These are phyloP conservation scores for Catharus ustulatus DNA, from an alignment of 2,797 vertebrate species.

Conservation along the genomic window DNA sequence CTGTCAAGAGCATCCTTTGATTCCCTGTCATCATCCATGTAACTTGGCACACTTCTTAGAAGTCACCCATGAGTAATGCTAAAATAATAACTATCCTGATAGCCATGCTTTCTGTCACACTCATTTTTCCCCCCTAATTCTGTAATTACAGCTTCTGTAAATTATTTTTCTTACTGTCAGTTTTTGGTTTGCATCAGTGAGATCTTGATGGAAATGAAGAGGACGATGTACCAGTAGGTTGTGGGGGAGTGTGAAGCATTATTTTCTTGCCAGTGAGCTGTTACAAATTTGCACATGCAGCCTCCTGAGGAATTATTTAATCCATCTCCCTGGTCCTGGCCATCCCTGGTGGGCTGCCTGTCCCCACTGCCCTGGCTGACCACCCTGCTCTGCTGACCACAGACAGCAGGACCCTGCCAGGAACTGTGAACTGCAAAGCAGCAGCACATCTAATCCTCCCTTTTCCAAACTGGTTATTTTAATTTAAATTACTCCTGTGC, in stretches of 20 bases:
- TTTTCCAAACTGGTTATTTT: not conserved
- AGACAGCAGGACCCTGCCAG: not conserved
- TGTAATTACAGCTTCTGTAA: not conserved
- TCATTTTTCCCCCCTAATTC: not conserved
- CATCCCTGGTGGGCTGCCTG: not conserved
- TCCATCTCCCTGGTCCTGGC: not conserved
- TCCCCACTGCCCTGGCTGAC: not conserved
- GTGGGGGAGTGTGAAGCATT: constrained; percentile 24
- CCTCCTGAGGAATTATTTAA: not conserved
- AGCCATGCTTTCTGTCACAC: not conserved
- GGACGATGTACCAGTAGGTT: not conserved
- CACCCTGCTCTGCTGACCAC: not conserved
- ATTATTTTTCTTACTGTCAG: not conserved
- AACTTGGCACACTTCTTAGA: not conserved
- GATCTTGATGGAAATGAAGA: not conserved
- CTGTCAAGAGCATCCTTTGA: not conserved
- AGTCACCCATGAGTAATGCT: not conserved
- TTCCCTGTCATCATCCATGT: rapidly evolving
- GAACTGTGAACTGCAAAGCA: not conserved
- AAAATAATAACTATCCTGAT: not conserved
- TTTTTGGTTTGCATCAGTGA: not conserved
- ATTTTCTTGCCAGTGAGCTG: constrained; percentile 25
- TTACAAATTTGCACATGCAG: not conserved
- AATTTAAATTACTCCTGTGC: not conserved
- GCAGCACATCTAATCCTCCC: not conserved